A percentile compares a stretch with the other conserved stretches of the same genome.
Conservation (phyloP, 2,797 vertebrate species). For the Myotis findleyi region DNA sequence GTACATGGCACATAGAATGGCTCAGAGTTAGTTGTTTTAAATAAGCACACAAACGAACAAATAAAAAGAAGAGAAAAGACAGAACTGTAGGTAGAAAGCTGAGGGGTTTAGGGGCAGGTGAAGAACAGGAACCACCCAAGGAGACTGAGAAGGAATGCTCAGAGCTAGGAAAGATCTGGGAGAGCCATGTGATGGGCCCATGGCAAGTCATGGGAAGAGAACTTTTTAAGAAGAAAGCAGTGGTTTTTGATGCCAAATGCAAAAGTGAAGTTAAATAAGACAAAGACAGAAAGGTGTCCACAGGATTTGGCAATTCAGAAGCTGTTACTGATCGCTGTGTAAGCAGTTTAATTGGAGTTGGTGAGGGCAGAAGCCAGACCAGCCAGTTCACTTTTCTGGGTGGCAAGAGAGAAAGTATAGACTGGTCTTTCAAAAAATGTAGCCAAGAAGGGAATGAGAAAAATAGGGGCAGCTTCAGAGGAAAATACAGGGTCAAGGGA, state of each 20-base stretch:
- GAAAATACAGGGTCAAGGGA: background rate
- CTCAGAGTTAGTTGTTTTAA: slow-evolving; percentile 31
- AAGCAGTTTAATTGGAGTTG: background rate
- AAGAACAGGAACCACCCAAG: background rate
- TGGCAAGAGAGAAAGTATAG: background rate
- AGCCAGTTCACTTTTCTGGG: background rate
- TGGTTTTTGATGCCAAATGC: background rate
- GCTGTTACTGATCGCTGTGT: slow-evolving; percentile 22
- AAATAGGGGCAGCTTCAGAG: background rate
- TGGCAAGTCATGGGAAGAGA: background rate
- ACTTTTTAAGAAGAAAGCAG: background rate
- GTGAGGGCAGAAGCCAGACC: background rate
- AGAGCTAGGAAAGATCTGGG: background rate
- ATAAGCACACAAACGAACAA: background rate
- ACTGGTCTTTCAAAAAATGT: background rate
- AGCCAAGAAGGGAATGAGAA: slow-evolving; percentile 5
- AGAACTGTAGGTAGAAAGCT: background rate
- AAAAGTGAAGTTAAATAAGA: slow-evolving; percentile 42
- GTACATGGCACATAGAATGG: background rate
- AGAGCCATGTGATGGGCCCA: background rate
- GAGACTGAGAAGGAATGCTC: background rate
- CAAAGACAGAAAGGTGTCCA: background rate
- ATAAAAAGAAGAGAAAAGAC: slow-evolving; percentile 19
- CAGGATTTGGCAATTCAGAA: background rate
- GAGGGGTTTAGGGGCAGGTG: background rate